Base-by-base conservation (phyloP, 2,113 vertebrate genomes). In the Stomatorhinus ivindoensis region DNA sequence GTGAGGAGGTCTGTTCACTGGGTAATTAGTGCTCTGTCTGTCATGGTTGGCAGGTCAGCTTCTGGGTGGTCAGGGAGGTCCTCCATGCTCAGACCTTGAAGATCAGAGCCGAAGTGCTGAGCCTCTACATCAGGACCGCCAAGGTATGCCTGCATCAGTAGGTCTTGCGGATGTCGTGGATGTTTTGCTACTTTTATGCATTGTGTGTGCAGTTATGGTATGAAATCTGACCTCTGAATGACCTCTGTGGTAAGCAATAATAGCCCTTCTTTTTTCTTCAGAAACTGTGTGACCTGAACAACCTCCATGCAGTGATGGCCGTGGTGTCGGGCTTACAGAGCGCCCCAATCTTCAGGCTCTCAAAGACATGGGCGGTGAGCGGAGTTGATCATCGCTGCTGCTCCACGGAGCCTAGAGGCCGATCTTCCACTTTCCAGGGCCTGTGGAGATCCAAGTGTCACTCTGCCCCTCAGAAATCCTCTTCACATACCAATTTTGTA, bases 361-460 rank as follows among this genome's bases (percentile, higher is more conserved):
- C 96, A 87, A 99, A 99, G 96, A 99, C 98, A 0, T 99, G 98
- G 98, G 98, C 98, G 95, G 98, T 99, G 91, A 98, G 98, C 97
- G 91, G 35, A 31, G 24, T 24, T 1, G 0, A 13, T 10, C 15
- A 3, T 82, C 15, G 3, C 73, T 19, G 73, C 73, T 47, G 44
- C 44, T 11, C 24, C 19, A 24, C 2, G 1, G 44, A 24, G 44
- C 44, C 3, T 10, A 84, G 42, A 21, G 9, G 17, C 44, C 10
- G 21, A 84, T n/a, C 21, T 24, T 8, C 2, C 0, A 7, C 82
- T 84, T 84, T 11, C 82, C 21, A 44, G 35, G 76, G 19, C 35
- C 17, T 84, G 19, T 84, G 44, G 8, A 9, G 15, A 46, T 47
- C 4, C 2, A 24, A 84, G 42, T 24, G 35, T 47, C 17, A 24